Conservation (phyloP, 2,113 vertebrate genomes). For the Microcebus murinus region DNA sequence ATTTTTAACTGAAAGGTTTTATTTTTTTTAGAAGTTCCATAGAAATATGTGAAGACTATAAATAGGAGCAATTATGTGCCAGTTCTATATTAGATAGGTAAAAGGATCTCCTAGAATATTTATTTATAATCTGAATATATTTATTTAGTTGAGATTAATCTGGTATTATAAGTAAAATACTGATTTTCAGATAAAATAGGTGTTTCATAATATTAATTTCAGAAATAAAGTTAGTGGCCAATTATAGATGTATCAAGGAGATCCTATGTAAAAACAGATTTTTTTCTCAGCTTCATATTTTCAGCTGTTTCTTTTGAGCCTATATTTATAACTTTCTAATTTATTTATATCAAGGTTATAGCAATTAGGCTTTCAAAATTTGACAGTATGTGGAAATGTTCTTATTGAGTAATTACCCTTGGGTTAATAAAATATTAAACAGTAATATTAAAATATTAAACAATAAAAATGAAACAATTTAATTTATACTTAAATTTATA, state of each 20-base stretch:
- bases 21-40: not conserved
- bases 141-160: conserved; percentile 25
- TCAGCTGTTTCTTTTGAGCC: not conserved
- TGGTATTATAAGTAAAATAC: conserved; percentile 28
- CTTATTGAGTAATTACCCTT: conserved; percentile 10
- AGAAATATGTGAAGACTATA: not conserved
- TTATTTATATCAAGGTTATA: conserved; percentile 18
- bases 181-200: conserved; percentile 6
- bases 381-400: conserved; percentile 13
- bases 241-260: not conserved
- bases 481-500: not conserved
- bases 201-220: conserved; percentile 35
- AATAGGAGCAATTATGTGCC: not conserved
- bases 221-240: conserved; percentile 22
- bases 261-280: not conserved
- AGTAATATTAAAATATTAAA: not conserved
- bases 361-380: not conserved
- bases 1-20: not conserved
- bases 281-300: conserved; percentile 41
- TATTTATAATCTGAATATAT: conserved; percentile 36
- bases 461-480: too few species aligned
- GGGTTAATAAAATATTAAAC: conserved; percentile 38
- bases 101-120: conserved; percentile 34
- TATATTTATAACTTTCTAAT: not conserved
- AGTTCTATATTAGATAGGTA: not conserved